phyloP scores from a whole-genome alignment of 2,888 invertebrate species.

The Agrilus biguttatus region DNA sequence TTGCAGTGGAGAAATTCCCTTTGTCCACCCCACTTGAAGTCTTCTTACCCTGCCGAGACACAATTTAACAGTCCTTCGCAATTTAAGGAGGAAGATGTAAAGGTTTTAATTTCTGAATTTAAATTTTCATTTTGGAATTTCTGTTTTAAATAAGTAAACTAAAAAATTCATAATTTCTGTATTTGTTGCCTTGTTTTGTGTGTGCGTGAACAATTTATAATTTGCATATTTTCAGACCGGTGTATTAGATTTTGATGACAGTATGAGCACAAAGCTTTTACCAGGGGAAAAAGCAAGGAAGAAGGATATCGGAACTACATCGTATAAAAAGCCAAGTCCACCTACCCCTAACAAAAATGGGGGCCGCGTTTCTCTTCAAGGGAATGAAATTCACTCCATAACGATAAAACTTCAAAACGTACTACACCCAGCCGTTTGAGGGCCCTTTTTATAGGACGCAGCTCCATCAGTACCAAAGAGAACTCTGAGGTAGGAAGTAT shows the following conservation, averaged over 20 bases:
- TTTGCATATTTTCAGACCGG: conserved; percentile 18
- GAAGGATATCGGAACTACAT: conserved; percentile 52
- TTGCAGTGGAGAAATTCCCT: conserved; percentile 68
- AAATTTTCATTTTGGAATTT: not conserved
- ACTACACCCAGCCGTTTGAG: conserved; percentile 52
- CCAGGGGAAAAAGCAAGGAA: conserved; percentile 32
- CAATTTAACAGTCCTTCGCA: conserved; percentile 43
- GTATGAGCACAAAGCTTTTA: conserved; percentile 27
- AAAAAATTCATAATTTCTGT: not conserved
- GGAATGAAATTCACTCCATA: conserved; percentile 37
- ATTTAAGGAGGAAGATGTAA: conserved; percentile 50
- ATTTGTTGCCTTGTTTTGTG: not conserved
- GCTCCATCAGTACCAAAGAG: conserved; percentile 25
- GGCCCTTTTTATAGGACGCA: conserved; percentile 40
- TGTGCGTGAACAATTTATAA: not conserved
- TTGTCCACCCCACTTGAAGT: conserved; percentile 72
- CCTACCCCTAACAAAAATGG: conserved; percentile 79
- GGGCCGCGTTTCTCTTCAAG: conserved; percentile 49
- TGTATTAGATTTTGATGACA: conserved; percentile 26
- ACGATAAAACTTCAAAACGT: conserved; percentile 31
- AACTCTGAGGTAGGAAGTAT: conserved; percentile 18
- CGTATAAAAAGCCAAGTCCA: conserved; percentile 74
- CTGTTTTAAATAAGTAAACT: not conserved
- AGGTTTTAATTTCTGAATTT: conserved; percentile 30
- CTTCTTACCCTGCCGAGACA: conserved; percentile 71